These are phyloP conservation scores for Leptoclinus maculatus DNA, from an alignment of 2,797 vertebrate genomes.

Conservation along the genomic window DNA sequence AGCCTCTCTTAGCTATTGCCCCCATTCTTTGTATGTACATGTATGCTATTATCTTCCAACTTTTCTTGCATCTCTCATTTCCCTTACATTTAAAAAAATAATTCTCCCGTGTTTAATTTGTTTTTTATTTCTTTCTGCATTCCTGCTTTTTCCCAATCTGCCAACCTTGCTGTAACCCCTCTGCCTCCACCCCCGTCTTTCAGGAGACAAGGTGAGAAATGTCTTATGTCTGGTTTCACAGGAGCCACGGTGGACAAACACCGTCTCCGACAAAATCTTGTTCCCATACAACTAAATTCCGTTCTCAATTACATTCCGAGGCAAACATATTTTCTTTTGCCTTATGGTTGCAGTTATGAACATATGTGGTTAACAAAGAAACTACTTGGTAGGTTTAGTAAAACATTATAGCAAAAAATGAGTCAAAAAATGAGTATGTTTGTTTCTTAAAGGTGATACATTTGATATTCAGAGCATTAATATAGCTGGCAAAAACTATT, in stretches of 20 bases:
- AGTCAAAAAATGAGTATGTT: too few relatives aligned
- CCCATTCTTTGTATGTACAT: neutral
- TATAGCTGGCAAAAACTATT: too few relatives aligned
- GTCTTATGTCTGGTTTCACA: constrained; percentile 29
- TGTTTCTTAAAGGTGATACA: too few relatives aligned
- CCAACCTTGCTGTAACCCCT: neutral
- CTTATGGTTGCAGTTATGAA: too few relatives aligned
- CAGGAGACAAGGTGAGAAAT: constrained; percentile 39
- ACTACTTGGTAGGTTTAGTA: too few relatives aligned
- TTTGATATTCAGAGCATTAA: too few relatives aligned
- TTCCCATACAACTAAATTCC: too few relatives aligned
- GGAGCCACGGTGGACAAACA: neutral
- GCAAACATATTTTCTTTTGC: too few relatives aligned
- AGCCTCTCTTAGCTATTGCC: neutral
- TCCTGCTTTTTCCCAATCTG: neutral
- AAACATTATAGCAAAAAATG: too few relatives aligned
- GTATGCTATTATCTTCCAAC: neutral
- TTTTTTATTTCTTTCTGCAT: neutral
- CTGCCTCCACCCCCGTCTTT: neutral
- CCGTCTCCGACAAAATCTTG: too few relatives aligned
- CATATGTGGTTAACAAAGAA: too few relatives aligned
- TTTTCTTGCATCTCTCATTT: neutral
- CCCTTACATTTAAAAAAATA: neutral
- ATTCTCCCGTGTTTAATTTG: neutral
- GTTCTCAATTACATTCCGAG: too few relatives aligned